Base-by-base conservation (phyloP, 2,888 invertebrate species). In the Brenthis hecate region DNA sequence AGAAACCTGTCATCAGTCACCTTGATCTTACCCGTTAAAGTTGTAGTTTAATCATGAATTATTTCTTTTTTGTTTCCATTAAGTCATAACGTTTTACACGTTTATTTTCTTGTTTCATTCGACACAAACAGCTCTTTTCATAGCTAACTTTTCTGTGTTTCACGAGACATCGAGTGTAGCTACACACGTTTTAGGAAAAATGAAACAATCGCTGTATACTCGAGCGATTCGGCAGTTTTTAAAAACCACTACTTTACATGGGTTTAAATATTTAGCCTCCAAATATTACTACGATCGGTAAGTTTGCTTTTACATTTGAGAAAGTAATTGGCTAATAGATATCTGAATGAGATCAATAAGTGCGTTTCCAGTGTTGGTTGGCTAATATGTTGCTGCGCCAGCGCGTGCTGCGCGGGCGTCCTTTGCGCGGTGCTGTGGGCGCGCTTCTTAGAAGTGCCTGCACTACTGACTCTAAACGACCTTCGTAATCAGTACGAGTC, bases 361-460 rank as follows among this genome's bases (percentile, higher is more conserved):
- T 55, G 6, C 14, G 8, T 55, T n/a, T 68, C 2, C 71, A 87
- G 88, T 2, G 57, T 87, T 0, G 77, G 81, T 2, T 92, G 92
- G 91, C 28, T 85, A n/a, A 1, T 83, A 0, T 83, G 86, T n/a
- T 88, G 86, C 68, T 76, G 76, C 48, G 83, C 84, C 0, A 88
- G 89, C 75, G 85, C 89, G 1, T 81, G 82, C 65, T 89, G 89
- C 72, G 89, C 90, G 0, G 89, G 85, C 13, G 68, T 84, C 66
- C 82, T 91, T 16, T 89, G 87, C 79, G 80, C 81, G 0, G 89
- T 87, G 68, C 78, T 92, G 69, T 91, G 91, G 91, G 80, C 80
- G 53, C 84, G 91, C 11, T 91, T 89, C 78, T 73, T 81, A 56
- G 78, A 87, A 57, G 77, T 86, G 51, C 91, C 92, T 0, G 87